Base-by-base conservation (phyloP, 2,113 vertebrate genomes). In the Ahaetulla prasina region DNA sequence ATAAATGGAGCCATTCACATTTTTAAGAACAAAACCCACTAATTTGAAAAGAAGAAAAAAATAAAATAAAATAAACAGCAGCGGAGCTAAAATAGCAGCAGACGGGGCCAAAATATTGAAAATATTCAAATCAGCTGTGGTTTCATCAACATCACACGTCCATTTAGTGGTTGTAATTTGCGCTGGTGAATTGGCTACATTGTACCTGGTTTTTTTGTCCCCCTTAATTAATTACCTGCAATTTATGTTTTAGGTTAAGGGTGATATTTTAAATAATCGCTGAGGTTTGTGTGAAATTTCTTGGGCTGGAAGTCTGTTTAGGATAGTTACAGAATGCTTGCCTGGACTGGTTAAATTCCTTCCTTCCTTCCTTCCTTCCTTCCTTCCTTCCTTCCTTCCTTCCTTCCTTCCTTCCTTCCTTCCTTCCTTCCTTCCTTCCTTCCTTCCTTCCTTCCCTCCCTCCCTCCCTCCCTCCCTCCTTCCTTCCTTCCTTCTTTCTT, bases 211-310 rank as follows among this genome's bases (percentile, higher is more conserved):
- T 91, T 89, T 4, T 94, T 89, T 3, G 4, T 2, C 12, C 25
- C 57, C 9, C 25, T 63, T 63, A 93, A 95, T 95, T 96, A 84
- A 74, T 92, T 94, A 87, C 25, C 30, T 92, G 88, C 74, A 91
- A 96, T 96, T 95, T 96, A 95, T 87, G 89, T 60, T 92, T 96
- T 95, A 93, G 95, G 30, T 57, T 89, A 92, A 88, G 55, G 94
- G 89, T 94, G 88, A 55, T 94, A 57, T 95, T 89, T 94, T 97
- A 96, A 96, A 97, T 97, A 94, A 95, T 85, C 92, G 45, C 85
- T 93, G 68, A 93, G 90, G n/a, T 95, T 93, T 91, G 86, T 94
- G 93, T 92, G 96, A 96, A 96, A 95, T 96, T 94, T 93, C 50
- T 92, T 30, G 90, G 87, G 16, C 14, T 55, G 39, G 57, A 89